Base-by-base conservation (phyloP, 2,797 vertebrate genomes). In the Brachyrhaphis roseni region DNA sequence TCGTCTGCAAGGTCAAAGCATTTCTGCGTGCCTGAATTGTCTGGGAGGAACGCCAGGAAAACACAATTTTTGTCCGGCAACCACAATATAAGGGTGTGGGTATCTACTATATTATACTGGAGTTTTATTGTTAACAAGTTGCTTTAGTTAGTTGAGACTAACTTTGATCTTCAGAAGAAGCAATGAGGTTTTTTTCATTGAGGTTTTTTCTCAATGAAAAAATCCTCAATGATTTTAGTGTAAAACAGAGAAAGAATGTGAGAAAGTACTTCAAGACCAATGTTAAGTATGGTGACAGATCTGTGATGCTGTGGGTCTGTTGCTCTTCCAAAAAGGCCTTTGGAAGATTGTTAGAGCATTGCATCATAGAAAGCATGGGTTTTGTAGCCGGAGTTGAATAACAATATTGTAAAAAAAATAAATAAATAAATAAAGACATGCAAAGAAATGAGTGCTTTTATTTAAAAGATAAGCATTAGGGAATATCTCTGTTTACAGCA, bases 401-500 rank as follows among this genome's bases (percentile, higher is more conserved):
- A 70, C 5, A 43, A n/a, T 45, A 71, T 45, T 71, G 51, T 53
- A 26, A 53, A 26, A 49, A 53, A 41, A 41, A 41, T 36, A 36
- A 23, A 51, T 2, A 1, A 11, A 12, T 12, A 70, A 6, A 28
- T 49, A 10, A 82, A 12, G 7, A 10, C 83, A 84, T 90, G 88
- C 85, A 83, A 88, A 93, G 94, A 97, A 96, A 96, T 93, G 88
- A 96, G 94, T 95, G 91, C 91, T 94, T 96, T 96, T 96, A 96
- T 95, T 96, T 89, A 89, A 94, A 95, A 94, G 93, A 93, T 83
- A 95, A 94, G 93, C 93, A 93, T 92, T 91, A 93, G 79, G 87
- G 90, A 95, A 93, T 80, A 94, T 90, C 76, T 95, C 92, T 92
- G 90, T 94, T 94, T 95, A 96, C 95, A 96, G 95, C 94, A 96